Evolutionary conservation across 1,140 invertebrate species (phyloP).

Genomic region (Nomia melanderi): DNA sequence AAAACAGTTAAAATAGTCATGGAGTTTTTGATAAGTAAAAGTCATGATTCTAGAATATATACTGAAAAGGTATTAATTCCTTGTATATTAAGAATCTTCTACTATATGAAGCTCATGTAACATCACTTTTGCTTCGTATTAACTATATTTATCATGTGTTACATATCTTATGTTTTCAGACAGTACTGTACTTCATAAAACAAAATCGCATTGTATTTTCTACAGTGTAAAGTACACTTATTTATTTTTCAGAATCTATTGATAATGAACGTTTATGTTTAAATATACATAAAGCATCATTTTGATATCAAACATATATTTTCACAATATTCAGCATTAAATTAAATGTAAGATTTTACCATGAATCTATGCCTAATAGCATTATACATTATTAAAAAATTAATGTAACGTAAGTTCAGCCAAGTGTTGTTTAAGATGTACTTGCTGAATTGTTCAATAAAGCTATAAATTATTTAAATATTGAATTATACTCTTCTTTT

Average conservation of each 20-base stretch:
- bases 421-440: conserved; percentile 37
- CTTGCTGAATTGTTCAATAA: conserved; percentile 56
- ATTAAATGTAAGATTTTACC: not conserved
- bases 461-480: conserved; percentile 39
- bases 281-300: not conserved
- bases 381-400: not conserved
- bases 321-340: not conserved
- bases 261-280: not conserved
- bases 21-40: not conserved
- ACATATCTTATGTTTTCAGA: not conserved
- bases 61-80: not conserved
- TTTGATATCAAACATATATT: not conserved
- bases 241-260: not conserved
- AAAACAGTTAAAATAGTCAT: not conserved
- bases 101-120: not conserved
- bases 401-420: conserved; percentile 19
- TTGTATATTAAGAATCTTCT: not conserved
- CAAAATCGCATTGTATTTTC: not conserved
- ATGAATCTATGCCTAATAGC: not conserved
- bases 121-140: not conserved
- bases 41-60: not conserved
- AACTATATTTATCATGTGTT: not conserved
- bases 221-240: not conserved
- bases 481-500: conserved; percentile 46
- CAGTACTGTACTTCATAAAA: conserved; percentile 6